Evolutionary conservation across 2,113 vertebrate genomes (phyloP).

Genomic region (Calidris pygmaea): DNA sequence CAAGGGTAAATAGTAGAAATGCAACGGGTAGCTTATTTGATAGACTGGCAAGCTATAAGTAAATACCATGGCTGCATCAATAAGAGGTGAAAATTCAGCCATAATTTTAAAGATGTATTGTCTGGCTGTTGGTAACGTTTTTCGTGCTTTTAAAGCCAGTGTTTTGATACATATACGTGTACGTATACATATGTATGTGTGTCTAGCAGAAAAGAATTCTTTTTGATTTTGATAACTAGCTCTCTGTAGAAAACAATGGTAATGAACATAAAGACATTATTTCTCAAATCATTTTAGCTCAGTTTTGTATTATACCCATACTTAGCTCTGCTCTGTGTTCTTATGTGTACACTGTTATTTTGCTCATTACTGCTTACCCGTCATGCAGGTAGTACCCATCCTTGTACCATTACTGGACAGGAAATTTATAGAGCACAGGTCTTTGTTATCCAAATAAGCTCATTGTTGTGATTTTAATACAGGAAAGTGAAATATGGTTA

Average conservation of each 20-base stretch:
- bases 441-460: background rate
- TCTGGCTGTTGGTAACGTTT: background rate
- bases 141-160: background rate
- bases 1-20: background rate
- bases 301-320: background rate
- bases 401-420: background rate
- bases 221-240: background rate
- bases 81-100: background rate
- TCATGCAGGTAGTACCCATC: background rate
- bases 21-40: background rate
- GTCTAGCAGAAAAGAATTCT: background rate
- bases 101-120: background rate
- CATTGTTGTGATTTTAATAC: background rate
- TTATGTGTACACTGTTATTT: background rate
- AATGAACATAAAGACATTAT: background rate
- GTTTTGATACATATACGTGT: background rate
- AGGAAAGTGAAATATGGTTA: background rate
- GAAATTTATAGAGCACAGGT: background rate
- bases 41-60: background rate
- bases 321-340: background rate
- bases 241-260: background rate
- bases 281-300: background rate
- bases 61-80: background rate
- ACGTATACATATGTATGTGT: too few relatives aligned
- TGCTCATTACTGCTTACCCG: background rate